phyloP scores from a whole-genome alignment of 2,888 invertebrate species.

The Gnatocerus cornutus region DNA sequence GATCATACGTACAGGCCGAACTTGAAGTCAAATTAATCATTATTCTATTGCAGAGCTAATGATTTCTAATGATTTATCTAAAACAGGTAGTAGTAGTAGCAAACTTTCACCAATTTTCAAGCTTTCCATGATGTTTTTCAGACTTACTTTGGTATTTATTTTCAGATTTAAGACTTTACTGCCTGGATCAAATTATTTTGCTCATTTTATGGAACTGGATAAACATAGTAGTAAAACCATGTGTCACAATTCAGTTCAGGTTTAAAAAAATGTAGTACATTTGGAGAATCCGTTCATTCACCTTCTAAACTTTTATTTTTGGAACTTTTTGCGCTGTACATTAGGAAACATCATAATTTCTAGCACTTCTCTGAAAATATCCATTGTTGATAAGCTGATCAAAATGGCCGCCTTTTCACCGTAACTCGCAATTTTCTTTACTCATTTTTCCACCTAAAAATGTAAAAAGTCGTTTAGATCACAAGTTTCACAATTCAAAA shows the following conservation, averaged over 20 bases:
- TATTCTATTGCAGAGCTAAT: background rate
- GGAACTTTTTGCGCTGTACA: background rate
- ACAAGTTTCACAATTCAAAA: background rate
- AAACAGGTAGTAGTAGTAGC: background rate
- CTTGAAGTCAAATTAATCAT: constrained; percentile 3
- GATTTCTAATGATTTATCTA: constrained; percentile 5
- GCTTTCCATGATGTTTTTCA: too few species aligned
- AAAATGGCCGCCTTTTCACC: constrained; percentile 18
- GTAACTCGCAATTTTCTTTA: constrained; percentile 15
- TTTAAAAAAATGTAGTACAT: constrained; percentile 15
- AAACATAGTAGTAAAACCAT: background rate
- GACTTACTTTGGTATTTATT: too few species aligned
- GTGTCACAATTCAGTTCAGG: background rate
- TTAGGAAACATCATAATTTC: background rate
- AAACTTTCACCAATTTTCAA: too few species aligned
- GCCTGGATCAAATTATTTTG: too few species aligned
- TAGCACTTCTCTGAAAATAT: background rate
- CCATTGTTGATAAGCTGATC: constrained; percentile 5
- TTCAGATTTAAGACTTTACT: too few species aligned
- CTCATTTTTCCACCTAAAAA: constrained; percentile 1
- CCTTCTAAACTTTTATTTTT: constrained; percentile 27
- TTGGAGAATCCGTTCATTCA: constrained; percentile 17
- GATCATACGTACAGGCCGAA: background rate
- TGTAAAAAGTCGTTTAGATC: background rate
- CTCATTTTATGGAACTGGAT: too few species aligned